phyloP scores from a whole-genome alignment of 2,797 vertebrate genomes.

The Sebastes melanostomus region DNA sequence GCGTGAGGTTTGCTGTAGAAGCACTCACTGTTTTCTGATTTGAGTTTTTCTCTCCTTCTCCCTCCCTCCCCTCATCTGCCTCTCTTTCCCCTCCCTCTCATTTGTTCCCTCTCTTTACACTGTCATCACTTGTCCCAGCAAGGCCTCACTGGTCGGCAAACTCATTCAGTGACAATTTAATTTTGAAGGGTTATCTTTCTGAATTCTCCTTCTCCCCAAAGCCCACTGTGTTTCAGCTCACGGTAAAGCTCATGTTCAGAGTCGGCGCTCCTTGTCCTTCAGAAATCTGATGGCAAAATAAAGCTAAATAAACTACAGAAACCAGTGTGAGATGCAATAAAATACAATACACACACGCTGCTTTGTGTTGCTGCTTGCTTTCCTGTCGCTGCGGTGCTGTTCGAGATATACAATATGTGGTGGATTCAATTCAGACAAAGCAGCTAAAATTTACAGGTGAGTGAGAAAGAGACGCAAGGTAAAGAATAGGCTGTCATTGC shows the following conservation, averaged over 20 bases:
- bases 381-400: slow-evolving; percentile 26
- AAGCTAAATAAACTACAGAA: slow-evolving; percentile 30
- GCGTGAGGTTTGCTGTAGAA: neutral
- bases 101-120: slow-evolving; percentile 24
- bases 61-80: neutral
- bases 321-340: slow-evolving; percentile 8
- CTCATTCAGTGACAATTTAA: slow-evolving; percentile 51
- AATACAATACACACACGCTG: slow-evolving; percentile 42
- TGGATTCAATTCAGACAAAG: slow-evolving; percentile 60
- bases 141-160: slow-evolving; percentile 39
- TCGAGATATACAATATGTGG: slow-evolving; percentile 29
- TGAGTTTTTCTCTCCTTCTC: neutral
- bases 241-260: slow-evolving; percentile 11
- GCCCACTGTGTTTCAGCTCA: slow-evolving; percentile 19
- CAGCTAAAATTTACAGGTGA: slow-evolving; percentile 55
- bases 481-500: slow-evolving; percentile 49
- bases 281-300: slow-evolving; percentile 22
- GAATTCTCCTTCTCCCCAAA: slow-evolving; percentile 34
- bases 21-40: neutral
- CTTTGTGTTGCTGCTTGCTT: slow-evolving; percentile 42
- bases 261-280: slow-evolving; percentile 17
- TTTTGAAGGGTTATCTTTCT: slow-evolving; percentile 60
- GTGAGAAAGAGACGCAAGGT: slow-evolving; percentile 39
- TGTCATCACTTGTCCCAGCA: slow-evolving; percentile 15
- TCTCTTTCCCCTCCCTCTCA: neutral